Evolutionary conservation across 1,140 invertebrate species (phyloP), one percentile per base, ranked within the genome.

Genomic region (Drosophila murphyi): DNA sequence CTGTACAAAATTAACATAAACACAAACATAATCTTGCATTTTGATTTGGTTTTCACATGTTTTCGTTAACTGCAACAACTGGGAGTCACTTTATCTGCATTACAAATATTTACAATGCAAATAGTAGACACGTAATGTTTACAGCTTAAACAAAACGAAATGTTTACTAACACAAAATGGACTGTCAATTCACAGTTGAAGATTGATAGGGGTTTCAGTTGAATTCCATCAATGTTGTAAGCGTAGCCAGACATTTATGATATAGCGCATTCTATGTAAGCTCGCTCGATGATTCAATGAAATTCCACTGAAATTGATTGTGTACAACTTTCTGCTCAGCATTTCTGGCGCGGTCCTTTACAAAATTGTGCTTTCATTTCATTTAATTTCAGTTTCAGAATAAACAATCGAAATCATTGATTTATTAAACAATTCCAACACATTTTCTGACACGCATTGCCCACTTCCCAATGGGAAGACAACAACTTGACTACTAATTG

Each of bases 1-100:
- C 32, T 59, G n/a, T 34, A 35, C 20, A 45, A 45, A 43, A 32
- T 43, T 45, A 45, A 3, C 39, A 57, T 43, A 28, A 31, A 48
- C 20, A n/a, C 20, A 48, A 48, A 48, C 6, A 48, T 29, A 48
- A 48, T 48, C 39, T n/a, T 43, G 39, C 10, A 41, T 47, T 39
- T 5, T 7, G 12, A 47, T 28, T 20, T 5, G 3, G 45, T 47
- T 47, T 47, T 20, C 20, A 28, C 45, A 29, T 51, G 10, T 51
- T 39, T 39, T 39, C 2, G 20, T 20, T 34, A 12, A 51, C 4
- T 51, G 29, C 31, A 32, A 7, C 12, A 7, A 2, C 45, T 47
- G 12, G 2, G 5, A 20, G 43, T 1, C 12, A 12, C 43, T 45
- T 45, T 45, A 47, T 47, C 45, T 5, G 20, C 45, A 20, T 29